Conservation (phyloP, 2,113 vertebrate genomes). For the Zonotrichia leucophrys region DNA sequence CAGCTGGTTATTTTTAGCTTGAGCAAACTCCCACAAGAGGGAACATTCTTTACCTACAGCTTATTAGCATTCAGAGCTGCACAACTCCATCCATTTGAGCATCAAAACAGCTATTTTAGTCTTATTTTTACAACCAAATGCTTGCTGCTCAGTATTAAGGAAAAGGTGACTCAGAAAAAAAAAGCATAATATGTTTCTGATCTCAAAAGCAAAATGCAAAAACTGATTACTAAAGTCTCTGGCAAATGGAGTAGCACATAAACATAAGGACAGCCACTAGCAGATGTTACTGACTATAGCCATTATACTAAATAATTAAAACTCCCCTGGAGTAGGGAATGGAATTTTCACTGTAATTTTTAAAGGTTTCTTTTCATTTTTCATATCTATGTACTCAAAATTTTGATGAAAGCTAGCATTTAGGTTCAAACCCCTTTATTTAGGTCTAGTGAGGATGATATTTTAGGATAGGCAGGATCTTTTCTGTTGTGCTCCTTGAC, state of each 20-base stretch:
- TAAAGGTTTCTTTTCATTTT: not conserved
- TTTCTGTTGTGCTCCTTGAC: not conserved
- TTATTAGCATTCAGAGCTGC: constrained; percentile 52
- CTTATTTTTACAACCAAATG: constrained; percentile 12
- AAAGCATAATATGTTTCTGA: not conserved
- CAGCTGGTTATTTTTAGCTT: constrained; percentile 53
- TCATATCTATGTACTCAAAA: not conserved
- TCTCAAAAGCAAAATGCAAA: constrained; percentile 24
- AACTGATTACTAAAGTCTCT: not conserved
- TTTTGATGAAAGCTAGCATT: not conserved
- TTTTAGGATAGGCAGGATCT: not conserved
- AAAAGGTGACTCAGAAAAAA: constrained; percentile 9
- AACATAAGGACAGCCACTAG: not conserved
- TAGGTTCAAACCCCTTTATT: not conserved
- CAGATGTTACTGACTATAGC: not conserved
- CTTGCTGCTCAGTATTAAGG: not conserved
- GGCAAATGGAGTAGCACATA: not conserved
- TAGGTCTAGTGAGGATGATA: not conserved
- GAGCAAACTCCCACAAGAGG: constrained; percentile 15
- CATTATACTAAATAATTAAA: not conserved
- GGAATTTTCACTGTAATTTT: not conserved
- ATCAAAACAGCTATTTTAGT: constrained; percentile 33
- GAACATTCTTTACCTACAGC: constrained; percentile 51
- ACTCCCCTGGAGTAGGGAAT: not conserved
- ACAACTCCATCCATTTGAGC: not conserved